Base-by-base conservation (phyloP, 2,888 invertebrate species). In the Aspidiotus rigidus region DNA sequence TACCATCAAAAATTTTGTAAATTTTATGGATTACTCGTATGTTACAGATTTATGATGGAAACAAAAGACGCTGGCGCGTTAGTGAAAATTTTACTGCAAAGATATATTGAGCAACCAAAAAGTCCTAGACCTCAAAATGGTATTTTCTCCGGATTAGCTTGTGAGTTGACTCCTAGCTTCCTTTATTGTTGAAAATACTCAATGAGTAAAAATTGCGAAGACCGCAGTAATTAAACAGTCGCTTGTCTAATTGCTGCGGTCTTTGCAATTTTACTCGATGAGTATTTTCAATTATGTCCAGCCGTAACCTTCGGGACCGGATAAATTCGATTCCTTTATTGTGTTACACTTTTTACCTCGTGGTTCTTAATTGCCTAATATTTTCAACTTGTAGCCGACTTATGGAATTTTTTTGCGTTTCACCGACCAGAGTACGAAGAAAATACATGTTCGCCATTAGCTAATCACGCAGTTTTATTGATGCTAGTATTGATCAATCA, bases 401-500 rank as follows among this genome's bases (percentile, higher is more conserved):
- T 93, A 59, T 89, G 91, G 85, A 91, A 87, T 73, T 87, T 92
- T 76, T 82, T 93, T 72, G 87, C 89, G 0, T 85, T 90, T 75
- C 79, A 79, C 16, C 78, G 81, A 74, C 80, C 79, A 10, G 76
- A 76, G 69, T 75, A 77, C 72, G 64, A 76, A 75, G 70, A 79
- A 75, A 73, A 69, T 5, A 73, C 72, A 40, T 62, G 54, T 41
- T 73, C 74, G 17, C 89, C 89, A 1, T 81, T 97, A 72, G 93
- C 96, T 69, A 91, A 90, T 80, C 93, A 96, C 79, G 93, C 95
- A 73, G 84, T 95, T 71, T 81, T 97, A 39, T 81, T 98, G 62
- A 81, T 96, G 41, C 81, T 98, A 71, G 88, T 95, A 57, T 79
- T 99, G 71, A 87, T 91, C 11, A 96, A 96, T 80, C 95, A 96